A percentile compares a stretch with the other conserved stretches of the same genome.
Evolutionary conservation across 2,113 vertebrate species (phyloP).

Genomic region (Osmerus mordax): DNA sequence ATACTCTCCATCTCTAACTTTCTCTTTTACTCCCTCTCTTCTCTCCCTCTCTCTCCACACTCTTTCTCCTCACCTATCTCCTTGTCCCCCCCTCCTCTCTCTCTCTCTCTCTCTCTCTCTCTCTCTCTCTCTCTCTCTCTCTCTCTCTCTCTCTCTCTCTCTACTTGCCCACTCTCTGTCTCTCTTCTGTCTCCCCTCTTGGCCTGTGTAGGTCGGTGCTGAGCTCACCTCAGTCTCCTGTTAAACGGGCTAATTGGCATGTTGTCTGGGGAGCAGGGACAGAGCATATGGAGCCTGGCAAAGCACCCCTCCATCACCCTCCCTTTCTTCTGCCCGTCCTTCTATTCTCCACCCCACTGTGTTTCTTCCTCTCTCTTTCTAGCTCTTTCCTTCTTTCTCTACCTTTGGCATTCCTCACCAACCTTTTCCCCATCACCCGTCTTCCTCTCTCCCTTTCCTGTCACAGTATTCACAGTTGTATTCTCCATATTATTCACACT

Average conservation of each 20-base stretch:
- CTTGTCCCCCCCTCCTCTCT: not conserved
- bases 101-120: constrained; percentile 1
- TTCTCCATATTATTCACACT: not conserved
- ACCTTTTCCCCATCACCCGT: not conserved
- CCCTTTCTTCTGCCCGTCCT: not conserved
- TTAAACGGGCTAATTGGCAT: constrained; percentile 2
- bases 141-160: constrained; percentile 11
- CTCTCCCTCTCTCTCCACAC: not conserved
- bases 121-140: constrained; percentile 20
- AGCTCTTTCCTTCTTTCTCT: not conserved
- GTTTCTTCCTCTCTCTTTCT: constrained; percentile 2
- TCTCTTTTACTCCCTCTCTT: not conserved
- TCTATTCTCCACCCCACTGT: not conserved
- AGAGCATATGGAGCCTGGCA: not conserved
- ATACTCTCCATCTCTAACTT: not conserved
- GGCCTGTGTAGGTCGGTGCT: not conserved
- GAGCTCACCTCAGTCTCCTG: not conserved
- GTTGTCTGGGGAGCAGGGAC: not conserved
- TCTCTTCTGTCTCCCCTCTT: not conserved
- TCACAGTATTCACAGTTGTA: not conserved
- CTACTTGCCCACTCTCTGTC: not conserved
- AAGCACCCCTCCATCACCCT: not conserved
- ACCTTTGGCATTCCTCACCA: not conserved
- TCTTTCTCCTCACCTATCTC: not conserved
- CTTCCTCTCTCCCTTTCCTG: not conserved